These are phyloP conservation scores for Deladenus siricidicola DNA, from an alignment of 2,888 invertebrate species.

Conservation along the genomic window DNA sequence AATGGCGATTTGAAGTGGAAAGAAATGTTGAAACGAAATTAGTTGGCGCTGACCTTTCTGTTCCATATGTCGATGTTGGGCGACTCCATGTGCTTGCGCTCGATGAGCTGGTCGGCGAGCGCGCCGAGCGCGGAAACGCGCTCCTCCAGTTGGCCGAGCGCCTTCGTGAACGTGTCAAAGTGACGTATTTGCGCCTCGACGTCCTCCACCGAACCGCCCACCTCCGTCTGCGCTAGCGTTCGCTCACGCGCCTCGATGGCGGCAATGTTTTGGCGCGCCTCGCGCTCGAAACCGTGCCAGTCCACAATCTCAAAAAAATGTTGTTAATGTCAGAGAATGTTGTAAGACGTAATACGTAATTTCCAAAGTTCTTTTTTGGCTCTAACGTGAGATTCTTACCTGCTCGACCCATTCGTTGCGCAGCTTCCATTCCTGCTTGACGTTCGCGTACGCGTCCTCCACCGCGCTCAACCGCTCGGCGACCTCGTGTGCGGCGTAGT, in stretches of 20 bases:
- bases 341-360: no score
- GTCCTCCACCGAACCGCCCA: constrained; percentile 39
- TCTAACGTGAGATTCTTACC: constrained; percentile 3
- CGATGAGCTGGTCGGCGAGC: constrained; percentile 62
- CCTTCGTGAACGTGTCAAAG: constrained; percentile 86
- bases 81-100: constrained; percentile 72
- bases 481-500: constrained; percentile 65
- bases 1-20: no score
- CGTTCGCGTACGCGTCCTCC: constrained; percentile 69
- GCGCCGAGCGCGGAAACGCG: constrained; percentile 36
- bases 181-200: constrained; percentile 81
- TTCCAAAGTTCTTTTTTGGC: no score
- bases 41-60: constrained; percentile 19
- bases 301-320: constrained; percentile 68
- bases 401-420: constrained; percentile 67
- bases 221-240: constrained; percentile 29
- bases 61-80: constrained; percentile 37
- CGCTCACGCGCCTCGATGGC: constrained; percentile 76
- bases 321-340: no score
- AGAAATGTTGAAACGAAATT: not conserved
- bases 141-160: constrained; percentile 61
- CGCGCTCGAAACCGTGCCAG: constrained; percentile 83
- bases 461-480: constrained; percentile 58
- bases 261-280: constrained; percentile 83
- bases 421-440: constrained; percentile 77